A percentile compares a stretch with the other conserved stretches of the same genome.
These are phyloP conservation scores for Callyntrura guangdongensis DNA, from an alignment of 2,888 invertebrate species.

Conservation along the genomic window DNA sequence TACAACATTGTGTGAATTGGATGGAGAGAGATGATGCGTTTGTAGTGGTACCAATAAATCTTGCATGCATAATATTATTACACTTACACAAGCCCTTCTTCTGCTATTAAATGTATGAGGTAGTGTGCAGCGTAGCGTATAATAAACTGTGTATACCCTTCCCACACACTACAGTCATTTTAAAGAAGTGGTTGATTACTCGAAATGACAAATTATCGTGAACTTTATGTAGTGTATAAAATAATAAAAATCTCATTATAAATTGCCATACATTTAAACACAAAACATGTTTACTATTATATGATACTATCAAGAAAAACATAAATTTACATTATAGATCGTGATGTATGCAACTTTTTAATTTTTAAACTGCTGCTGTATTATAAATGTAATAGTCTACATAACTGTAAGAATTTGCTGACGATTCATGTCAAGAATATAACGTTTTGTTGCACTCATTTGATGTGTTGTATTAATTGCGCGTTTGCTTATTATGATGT, in stretches of 20 bases:
- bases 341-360: not conserved
- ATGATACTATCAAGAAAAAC: not conserved
- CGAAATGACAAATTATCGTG: not conserved
- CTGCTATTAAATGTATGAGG: not conserved
- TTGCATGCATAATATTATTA: not conserved
- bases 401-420: not conserved
- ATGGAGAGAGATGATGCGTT: not conserved
- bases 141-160: not conserved
- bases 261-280: slow-evolving; percentile 20
- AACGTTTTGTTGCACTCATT: slow-evolving; percentile 4
- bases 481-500: not conserved
- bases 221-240: not conserved
- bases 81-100: not conserved
- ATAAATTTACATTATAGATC: not conserved
- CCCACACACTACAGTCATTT: not conserved
- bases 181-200: too few species aligned
- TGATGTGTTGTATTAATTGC: not conserved
- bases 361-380: slow-evolving; percentile 20
- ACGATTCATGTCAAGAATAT: not conserved
- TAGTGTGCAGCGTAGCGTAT: too few species aligned
- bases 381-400: not conserved
- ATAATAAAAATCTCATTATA: slow-evolving; percentile 7
- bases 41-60: not conserved
- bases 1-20: not conserved
- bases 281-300: slow-evolving; percentile 5